Base-by-base conservation (phyloP, 2,113 vertebrate species). In the Oncorhynchus clarkii region DNA sequence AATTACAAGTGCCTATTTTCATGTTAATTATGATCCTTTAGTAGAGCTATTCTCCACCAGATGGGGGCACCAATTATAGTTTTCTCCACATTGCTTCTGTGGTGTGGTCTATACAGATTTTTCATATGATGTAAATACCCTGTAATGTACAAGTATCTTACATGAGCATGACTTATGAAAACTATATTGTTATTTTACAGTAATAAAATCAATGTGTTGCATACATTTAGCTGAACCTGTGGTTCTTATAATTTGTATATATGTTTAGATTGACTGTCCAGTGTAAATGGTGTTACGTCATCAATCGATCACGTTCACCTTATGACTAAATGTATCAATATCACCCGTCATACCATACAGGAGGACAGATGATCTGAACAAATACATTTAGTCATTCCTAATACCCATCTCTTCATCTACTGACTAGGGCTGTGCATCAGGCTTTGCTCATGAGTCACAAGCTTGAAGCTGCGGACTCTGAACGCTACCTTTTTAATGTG, bases 381-480 rank as follows among this genome's bases (percentile, higher is more conserved):
- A 45, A 45, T 45, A 12, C n/a, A 62, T 62, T 9, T 7, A 9
- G n/a, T 22, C 59, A 62, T 1, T 8, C 59, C 18, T 62, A 62
- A 7, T 62, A 62, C 20, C 18, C 16, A 62, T 62, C n/a, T 62
- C 18, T 54, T 54, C 51, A 54, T 54, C 16, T 5, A 54, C 16
- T 14, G 16, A 54, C 51, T 24, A 24, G 7, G 18, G 59, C 59
- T 62, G 20, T 62, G 59, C 3, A 62, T 22, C 59, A 16, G 59
- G n/a, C 59, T 57, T 57, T 62, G n/a, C 59, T 62, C 18, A 8
- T 62, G 20, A 62, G 59, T 22, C 3, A 62, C n/a, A 24, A 62
- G 59, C 59, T 59, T 78, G 69, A 39, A 27, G 11, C 14, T 88
- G 85, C 80, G 82, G 70, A 59, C 26, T 82, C 45, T 84, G 80